Conservation (phyloP, 2,113 vertebrate genomes). For the Donacobius atricapilla region DNA sequence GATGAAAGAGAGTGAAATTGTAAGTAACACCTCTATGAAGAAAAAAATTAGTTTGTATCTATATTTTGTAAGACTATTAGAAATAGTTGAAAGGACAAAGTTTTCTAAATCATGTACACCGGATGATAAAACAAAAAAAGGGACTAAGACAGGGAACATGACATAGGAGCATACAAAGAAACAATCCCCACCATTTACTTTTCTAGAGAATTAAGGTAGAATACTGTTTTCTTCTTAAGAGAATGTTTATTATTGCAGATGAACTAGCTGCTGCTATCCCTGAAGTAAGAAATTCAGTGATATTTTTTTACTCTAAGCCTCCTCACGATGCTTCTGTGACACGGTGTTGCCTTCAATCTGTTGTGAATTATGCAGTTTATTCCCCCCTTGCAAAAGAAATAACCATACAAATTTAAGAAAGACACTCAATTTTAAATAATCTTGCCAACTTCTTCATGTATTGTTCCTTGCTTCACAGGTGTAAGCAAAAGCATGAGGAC, state of each 20-base stretch:
- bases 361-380: background rate
- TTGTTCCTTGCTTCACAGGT: background rate
- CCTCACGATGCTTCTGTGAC: background rate
- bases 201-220: background rate
- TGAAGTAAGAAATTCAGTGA: background rate
- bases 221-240: background rate
- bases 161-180: background rate
- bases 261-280: background rate
- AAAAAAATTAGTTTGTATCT: background rate
- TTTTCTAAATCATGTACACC: background rate
- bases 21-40: background rate
- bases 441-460: background rate
- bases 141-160: background rate
- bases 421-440: background rate
- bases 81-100: background rate
- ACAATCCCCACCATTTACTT: background rate
- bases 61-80: background rate
- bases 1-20: background rate
- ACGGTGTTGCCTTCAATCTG: background rate
- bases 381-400: background rate
- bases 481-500: background rate
- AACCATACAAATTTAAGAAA: background rate
- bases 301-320: background rate
- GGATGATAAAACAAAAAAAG: background rate
- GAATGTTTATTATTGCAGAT: background rate